Percentiles rank a stretch among this genome's conserved stretches.
These are phyloP conservation scores for Sebastes elongatus DNA, from an alignment of 2,797 vertebrate genomes.

Conservation along the genomic window DNA sequence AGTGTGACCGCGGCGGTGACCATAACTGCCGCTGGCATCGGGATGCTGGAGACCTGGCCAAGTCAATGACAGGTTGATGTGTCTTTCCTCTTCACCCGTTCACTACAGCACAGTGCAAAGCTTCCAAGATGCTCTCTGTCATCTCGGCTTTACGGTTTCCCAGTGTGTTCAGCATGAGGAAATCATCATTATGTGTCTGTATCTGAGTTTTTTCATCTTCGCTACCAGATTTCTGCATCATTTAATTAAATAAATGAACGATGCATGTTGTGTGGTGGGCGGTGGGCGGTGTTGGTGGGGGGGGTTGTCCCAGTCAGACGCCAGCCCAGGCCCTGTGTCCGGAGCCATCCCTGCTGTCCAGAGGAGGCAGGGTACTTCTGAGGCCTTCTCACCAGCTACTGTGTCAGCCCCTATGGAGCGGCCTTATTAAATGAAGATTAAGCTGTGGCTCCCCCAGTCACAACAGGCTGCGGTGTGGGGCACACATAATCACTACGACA, in stretches of 20 bases:
- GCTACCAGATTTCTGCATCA: not conserved
- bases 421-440: conserved; percentile 87
- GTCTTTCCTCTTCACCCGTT: conserved; percentile 56
- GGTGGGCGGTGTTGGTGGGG: not conserved
- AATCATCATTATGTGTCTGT: not conserved
- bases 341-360: conserved; percentile 33
- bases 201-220: not conserved
- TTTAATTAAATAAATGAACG: conserved; percentile 39
- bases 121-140: conserved; percentile 37
- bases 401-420: conserved; percentile 77
- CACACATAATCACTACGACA: conserved; percentile 78
- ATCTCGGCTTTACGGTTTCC: conserved; percentile 18
- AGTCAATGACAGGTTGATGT: conserved; percentile 72
- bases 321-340: conserved; percentile 9
- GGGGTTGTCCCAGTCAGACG: conserved; percentile 26
- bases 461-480: conserved; percentile 75
- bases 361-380: conserved; percentile 49
- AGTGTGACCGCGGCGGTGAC: conserved; percentile 54
- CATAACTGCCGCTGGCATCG: conserved; percentile 58
- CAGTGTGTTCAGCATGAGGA: conserved; percentile 14
- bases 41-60: conserved; percentile 37
- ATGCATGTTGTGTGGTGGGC: conserved; percentile 21
- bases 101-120: conserved; percentile 21
- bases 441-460: conserved; percentile 76
- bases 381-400: conserved; percentile 68